phyloP scores from a whole-genome alignment of 2,888 invertebrate species.

The Drosophila buzzatii region DNA sequence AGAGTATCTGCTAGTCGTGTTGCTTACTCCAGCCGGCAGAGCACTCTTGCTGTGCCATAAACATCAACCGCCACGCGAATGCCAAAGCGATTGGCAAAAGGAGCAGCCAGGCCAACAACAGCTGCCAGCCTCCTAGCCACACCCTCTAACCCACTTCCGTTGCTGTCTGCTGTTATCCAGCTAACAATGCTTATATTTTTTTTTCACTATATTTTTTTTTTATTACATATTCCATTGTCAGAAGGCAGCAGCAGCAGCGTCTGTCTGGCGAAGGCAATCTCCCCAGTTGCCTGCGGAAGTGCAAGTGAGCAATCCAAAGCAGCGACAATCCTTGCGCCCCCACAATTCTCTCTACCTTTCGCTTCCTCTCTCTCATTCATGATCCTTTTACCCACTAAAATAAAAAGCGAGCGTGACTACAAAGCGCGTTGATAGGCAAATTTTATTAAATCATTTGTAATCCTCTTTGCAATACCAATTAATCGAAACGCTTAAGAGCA shows the following conservation, averaged over 20 bases:
- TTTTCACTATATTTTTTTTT: slow-evolving; percentile 43
- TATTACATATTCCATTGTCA: slow-evolving; percentile 70
- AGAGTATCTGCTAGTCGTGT: background rate
- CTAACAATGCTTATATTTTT: slow-evolving; percentile 35
- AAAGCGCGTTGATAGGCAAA: slow-evolving; percentile 52
- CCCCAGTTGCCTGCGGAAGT: slow-evolving; percentile 45
- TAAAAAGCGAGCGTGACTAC: slow-evolving; percentile 24
- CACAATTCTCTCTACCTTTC: background rate
- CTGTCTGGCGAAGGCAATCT: slow-evolving; percentile 49
- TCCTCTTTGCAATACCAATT: slow-evolving; percentile 67
- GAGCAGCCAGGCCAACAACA: slow-evolving; percentile 18
- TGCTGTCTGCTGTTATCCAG: slow-evolving; percentile 17
- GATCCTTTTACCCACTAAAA: background rate
- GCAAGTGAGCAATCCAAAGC: slow-evolving; percentile 71
- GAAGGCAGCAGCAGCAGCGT: slow-evolving; percentile 35
- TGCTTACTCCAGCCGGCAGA: too few species aligned
- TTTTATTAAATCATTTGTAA: slow-evolving; percentile 63
- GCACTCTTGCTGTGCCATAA: slow-evolving; percentile 33
- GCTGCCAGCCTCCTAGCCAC: slow-evolving; percentile 4
- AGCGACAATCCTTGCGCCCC: background rate
- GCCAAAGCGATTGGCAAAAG: slow-evolving; percentile 47
- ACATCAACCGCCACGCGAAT: slow-evolving; percentile 40
- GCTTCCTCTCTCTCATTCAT: background rate
- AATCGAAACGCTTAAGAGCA: slow-evolving; percentile 54
- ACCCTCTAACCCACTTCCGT: slow-evolving; percentile 12